phyloP scores from a whole-genome alignment of 2,113 vertebrate species.

The Cranoglanis bouderius region DNA sequence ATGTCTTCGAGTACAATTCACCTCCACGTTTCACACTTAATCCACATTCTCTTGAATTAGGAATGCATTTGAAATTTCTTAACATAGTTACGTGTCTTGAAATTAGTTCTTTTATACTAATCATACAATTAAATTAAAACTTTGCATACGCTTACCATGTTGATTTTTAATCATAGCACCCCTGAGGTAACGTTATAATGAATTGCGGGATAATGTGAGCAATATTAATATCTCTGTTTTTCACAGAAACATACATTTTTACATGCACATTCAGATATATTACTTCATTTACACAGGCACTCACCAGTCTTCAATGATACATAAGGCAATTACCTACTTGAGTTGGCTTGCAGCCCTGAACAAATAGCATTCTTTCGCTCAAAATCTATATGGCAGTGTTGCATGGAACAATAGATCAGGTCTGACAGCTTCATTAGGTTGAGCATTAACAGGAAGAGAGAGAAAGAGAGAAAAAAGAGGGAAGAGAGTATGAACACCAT shows the following conservation, averaged over 20 bases:
- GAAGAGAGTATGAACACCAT: slow-evolving; percentile 1
- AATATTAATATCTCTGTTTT: slow-evolving; percentile 1
- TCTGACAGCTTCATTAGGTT: slow-evolving; percentile 66
- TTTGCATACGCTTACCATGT: not conserved
- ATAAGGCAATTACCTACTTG: slow-evolving; percentile 58
- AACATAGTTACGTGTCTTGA: not conserved
- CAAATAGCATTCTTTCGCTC: slow-evolving; percentile 40
- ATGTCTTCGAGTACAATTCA: not conserved
- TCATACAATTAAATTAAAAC: slow-evolving; percentile 20
- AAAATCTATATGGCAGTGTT: slow-evolving; percentile 25
- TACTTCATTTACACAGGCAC: slow-evolving; percentile 28
- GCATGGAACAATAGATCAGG: slow-evolving; percentile 54
- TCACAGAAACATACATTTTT: slow-evolving; percentile 3
- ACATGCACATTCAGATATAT: slow-evolving; percentile 35
- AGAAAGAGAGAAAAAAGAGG: slow-evolving; percentile 9
- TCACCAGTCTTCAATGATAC: slow-evolving; percentile 24
- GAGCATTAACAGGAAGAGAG: slow-evolving; percentile 47
- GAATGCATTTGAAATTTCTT: not conserved
- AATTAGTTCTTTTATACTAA: slow-evolving; percentile 29
- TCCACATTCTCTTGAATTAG: not conserved
- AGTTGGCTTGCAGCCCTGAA: slow-evolving; percentile 51
- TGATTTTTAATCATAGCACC: not conserved
- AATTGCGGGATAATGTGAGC: not conserved
- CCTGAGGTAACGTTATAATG: slow-evolving; percentile 15
- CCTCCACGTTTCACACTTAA: not conserved